These are phyloP conservation scores for Formica exsecta DNA, from an alignment of 1,140 invertebrate genomes.

Conservation along the genomic window DNA sequence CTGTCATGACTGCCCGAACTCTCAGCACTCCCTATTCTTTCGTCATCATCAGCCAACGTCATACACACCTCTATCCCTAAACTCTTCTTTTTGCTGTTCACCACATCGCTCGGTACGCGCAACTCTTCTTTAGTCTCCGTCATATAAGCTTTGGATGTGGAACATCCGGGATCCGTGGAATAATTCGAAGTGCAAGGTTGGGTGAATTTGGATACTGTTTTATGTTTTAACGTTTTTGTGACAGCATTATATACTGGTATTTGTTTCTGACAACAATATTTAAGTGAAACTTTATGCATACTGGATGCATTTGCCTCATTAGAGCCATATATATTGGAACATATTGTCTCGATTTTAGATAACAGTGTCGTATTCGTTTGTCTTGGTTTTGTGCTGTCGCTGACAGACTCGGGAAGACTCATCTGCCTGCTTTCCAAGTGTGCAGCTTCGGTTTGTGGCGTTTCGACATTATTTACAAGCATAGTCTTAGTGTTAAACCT, in stretches of 20 bases:
- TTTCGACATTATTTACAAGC: conserved; percentile 55
- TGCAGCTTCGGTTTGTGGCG: conserved; percentile 23
- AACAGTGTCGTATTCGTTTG: conserved; percentile 78
- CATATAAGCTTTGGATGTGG: conserved; percentile 82
- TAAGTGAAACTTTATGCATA: conserved; percentile 65
- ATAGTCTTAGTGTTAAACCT: conserved; percentile 54
- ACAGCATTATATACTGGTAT: conserved; percentile 74
- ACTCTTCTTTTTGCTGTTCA: conserved; percentile 85
- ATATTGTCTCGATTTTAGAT: conserved; percentile 78
- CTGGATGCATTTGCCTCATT: conserved; percentile 58
- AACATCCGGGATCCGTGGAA: conserved; percentile 78
- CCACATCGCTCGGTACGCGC: conserved; percentile 86
- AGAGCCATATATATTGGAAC: conserved; percentile 49
- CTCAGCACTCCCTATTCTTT: conserved; percentile 83
- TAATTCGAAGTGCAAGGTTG: conserved; percentile 75
- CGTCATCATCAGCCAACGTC: conserved; percentile 76
- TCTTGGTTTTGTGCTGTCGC: conserved; percentile 59
- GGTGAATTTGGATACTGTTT: conserved; percentile 67
- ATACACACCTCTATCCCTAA: conserved; percentile 83
- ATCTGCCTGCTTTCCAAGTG: conserved; percentile 51
- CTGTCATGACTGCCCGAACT: conserved; percentile 87
- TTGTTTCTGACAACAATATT: conserved; percentile 73
- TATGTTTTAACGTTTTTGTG: conserved; percentile 78
- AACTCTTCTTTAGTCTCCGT: conserved; percentile 86
- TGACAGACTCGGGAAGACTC: conserved; percentile 47